phyloP scores from a whole-genome alignment of 2,888 invertebrate species.

The Corbicula japonica region DNA sequence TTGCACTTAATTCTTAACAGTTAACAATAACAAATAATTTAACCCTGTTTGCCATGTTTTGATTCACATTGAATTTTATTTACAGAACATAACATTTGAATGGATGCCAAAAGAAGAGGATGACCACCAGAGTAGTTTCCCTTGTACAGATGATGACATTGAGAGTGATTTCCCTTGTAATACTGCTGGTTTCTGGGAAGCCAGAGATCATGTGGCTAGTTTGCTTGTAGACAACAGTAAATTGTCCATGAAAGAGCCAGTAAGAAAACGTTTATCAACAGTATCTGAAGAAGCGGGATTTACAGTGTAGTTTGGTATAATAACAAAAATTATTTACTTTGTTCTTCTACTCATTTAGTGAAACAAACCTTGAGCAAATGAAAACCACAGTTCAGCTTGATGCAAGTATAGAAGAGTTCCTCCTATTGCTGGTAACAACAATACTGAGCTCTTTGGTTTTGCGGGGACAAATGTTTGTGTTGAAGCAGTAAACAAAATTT shows the following conservation, averaged over 20 bases:
- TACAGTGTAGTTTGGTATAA: no score
- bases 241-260: conserved; percentile 34
- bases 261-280: conserved; percentile 64
- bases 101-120: not conserved
- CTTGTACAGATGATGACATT: conserved; percentile 29
- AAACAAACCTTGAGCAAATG: no score
- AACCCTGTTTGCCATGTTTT: no score
- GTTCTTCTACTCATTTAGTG: no score
- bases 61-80: no score
- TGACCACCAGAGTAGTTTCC: conserved; percentile 17
- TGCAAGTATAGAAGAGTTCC: not conserved
- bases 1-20: no score
- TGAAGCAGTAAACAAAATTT: no score
- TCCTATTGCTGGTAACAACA: conserved; percentile 9
- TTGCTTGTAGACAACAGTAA: conserved; percentile 24
- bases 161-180: conserved; percentile 53
- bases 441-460: conserved; percentile 12
- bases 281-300: conserved; percentile 56
- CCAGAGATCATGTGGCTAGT: conserved; percentile 55
- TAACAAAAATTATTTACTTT: no score
- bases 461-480: not conserved
- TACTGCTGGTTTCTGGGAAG: conserved; percentile 45
- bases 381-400: not conserved
- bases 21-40: no score
- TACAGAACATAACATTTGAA: no score